Base-by-base conservation (phyloP, 2,888 invertebrate species). In the Julus scandinavius region DNA sequence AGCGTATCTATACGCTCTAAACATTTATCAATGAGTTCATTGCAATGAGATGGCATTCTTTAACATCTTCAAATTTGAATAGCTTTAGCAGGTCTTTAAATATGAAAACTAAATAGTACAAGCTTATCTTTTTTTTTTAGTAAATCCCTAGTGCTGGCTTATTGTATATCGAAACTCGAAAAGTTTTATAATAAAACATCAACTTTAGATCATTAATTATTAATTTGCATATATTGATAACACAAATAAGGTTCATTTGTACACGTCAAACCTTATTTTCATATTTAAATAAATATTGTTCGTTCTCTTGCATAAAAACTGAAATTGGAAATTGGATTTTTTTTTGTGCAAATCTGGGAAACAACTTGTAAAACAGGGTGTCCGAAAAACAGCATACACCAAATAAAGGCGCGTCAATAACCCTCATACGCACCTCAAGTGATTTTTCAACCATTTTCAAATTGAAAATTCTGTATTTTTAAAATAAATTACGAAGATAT, bases 231-330 rank as follows among this genome's bases (percentile, higher is more conserved):
- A n/a, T 63, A 63, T n/a, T n/a, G n/a, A 17, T n/a, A 63, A n/a
- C 63, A 63, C 63, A 63, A 63, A 63, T 63, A n/a, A 63, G 63
- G 63, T 6, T 63, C 63, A 63, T 63, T 63, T 63, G n/a, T 17
- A 63, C 3, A 63, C 63, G 2, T 63, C 63, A n/a, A 63, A n/a
- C 54, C n/a, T n/a, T 3, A 63, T 63, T 63, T 63, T 63, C 63
- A 63, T n/a, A n/a, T 5, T n/a, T n/a, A 63, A 63, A 63, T 63
- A 6, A 13, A n/a, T 15, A 54, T 54, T 54, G 63, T 63, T 63
- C 17, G 54, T 54, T 54, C 54, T 13, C 6, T 63, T n/a, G 63
- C 63, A 17, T 17, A 5, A 17, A 63, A 63, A 63, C 3, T 54
- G 54, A 45, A n/a, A 3, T n/a, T 63, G 17, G 17, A 63, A 5